A percentile compares a stretch with the other conserved stretches of the same genome.
Conservation (phyloP, 2,113 vertebrate genomes). For the Platycercus adscitus region DNA sequence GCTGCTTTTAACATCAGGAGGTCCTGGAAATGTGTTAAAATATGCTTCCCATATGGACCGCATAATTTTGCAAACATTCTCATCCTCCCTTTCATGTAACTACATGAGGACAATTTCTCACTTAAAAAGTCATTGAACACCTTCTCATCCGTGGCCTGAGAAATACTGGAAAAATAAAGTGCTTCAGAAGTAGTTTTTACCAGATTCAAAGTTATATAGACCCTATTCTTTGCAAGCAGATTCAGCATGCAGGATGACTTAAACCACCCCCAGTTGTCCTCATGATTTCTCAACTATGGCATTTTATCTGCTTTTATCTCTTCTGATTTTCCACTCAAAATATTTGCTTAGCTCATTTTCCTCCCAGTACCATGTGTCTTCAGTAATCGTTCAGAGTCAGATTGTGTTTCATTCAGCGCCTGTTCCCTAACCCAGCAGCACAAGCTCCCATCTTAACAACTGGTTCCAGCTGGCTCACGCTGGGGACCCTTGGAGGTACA, state of each 20-base stretch:
- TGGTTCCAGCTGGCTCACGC: neutral
- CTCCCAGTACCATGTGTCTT: neutral
- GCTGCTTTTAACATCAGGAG: neutral
- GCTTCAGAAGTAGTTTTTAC: neutral
- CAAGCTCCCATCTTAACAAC: neutral
- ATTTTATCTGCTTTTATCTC: slow-evolving; percentile 42
- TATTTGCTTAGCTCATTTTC: neutral
- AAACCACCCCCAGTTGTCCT: neutral
- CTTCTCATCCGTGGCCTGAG: neutral
- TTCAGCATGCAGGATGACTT: neutral
- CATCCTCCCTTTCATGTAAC: neutral
- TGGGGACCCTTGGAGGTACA: neutral
- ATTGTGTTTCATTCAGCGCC: neutral
- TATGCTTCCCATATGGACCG: neutral
- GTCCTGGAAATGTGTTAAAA: neutral
- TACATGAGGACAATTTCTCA: neutral
- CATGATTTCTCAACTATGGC: neutral
- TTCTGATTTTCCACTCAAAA: neutral
- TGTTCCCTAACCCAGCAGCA: neutral
- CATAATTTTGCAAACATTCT: neutral
- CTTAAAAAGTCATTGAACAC: neutral
- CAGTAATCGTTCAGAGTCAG: neutral
- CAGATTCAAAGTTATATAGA: neutral
- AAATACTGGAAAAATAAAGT: neutral
- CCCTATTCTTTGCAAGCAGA: neutral